Conservation (phyloP, 2,888 invertebrate genomes). For the Lydus trimaculatus region DNA sequence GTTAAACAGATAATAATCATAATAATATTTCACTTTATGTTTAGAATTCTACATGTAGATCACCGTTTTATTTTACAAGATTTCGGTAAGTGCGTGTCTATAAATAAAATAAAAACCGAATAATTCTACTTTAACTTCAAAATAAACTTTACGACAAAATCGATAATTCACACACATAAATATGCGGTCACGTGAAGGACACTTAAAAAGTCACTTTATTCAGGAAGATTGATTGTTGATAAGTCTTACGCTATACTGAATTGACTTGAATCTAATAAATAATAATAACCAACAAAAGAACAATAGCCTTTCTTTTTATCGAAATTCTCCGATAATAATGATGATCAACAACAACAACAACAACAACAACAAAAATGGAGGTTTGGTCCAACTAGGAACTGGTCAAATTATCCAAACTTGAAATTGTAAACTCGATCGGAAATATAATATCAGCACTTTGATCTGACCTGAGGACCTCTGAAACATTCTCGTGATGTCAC, state of each 20-base stretch:
- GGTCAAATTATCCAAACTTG: conserved; percentile 1
- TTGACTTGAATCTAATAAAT: not conserved
- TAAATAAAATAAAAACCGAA: not conserved
- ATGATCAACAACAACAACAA: not conserved
- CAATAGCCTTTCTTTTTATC: not conserved
- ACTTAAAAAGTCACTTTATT: not conserved
- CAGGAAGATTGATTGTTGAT: not conserved
- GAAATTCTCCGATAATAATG: not conserved
- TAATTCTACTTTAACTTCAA: not conserved
- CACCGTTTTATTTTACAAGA: not conserved
- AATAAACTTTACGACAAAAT: not conserved
- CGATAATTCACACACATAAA: not conserved
- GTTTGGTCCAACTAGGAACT: not conserved
- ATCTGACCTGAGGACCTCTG: conserved; percentile 21
- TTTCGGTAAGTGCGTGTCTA: not conserved
- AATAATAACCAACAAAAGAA: not conserved
- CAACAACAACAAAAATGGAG: not conserved
- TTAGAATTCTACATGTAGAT: not conserved
- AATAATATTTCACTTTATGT: not conserved
- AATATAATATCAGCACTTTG: conserved; percentile 16
- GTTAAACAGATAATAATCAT: not conserved
- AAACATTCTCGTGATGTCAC: not conserved
- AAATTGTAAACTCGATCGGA: conserved; percentile 13
- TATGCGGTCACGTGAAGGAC: not conserved
- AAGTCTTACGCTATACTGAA: not conserved